Base-by-base conservation (phyloP, 2,797 vertebrate genomes). In the Enteromius afrohamiltoni region DNA sequence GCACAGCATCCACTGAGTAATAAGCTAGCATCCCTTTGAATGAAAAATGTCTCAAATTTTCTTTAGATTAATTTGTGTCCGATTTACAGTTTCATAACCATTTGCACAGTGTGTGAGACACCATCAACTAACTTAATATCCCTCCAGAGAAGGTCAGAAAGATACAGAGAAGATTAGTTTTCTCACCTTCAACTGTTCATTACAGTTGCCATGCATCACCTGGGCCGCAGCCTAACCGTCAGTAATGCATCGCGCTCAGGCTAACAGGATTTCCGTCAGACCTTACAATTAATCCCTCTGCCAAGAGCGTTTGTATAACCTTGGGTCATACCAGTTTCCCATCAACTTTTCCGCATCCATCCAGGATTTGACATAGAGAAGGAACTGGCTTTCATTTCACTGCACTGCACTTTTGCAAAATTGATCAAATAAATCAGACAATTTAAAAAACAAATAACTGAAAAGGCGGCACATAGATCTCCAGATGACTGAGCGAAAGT, bases 271-370 rank as follows among this genome's bases (percentile, higher is more conserved):
- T 94, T 92, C 70, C 89, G 89, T 89, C 85, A 86, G 37, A 88
- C 90, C 90, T 90, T 89, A 92, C 93, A 94, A 94, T 94, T 93
- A 94, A 94, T 94, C 92, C 91, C 86, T 69, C 65, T 77, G 90
- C 88, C 89, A 92, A 92, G 90, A 92, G 91, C 71, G 85, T 86
- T 86, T 84, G 84, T 90, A 88, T 92, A 94, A 93, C 93, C 92
- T 92, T 89, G 89, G 91, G 88, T 88, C 64, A 86, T 91, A 90
- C 90, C 91, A 89, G 91, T 91, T 93, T 90, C 91, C 89, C 90
- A 89, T 89, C 87, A 85, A 88, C 89, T 89, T 90, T 90, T 82
- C 81, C 8, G 81, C 79, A 87, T 85, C 77, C 64, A 83, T 77
- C 82, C 2, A 16, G 29, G 51, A 77, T 58, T 53, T 5, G 82